Base-by-base conservation (phyloP, 2,113 vertebrate genomes). In the Irena cyanogastra region DNA sequence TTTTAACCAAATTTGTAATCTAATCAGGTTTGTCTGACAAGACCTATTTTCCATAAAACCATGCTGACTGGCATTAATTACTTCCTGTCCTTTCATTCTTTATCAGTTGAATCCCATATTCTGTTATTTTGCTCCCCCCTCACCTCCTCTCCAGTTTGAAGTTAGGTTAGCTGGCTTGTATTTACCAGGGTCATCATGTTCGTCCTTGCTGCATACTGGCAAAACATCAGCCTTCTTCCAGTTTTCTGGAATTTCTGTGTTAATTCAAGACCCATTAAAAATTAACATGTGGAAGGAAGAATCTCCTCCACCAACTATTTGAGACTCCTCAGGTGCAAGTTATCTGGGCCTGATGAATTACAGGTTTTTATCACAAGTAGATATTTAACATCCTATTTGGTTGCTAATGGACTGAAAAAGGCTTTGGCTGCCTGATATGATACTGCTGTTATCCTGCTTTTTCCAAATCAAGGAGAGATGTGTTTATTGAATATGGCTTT, bases 401-500 rank as follows among this genome's bases (percentile, higher is more conserved):
- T 97, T 95, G 94, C 95, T 96, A 97, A 97, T 95, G 94, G 94
- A 92, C 80, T 92, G 83, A 83, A 94, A 97, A 97, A 86, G 64
- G 76, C 83, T 96, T 92, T 57, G 44, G 44, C 60, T 94, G 91
- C 72, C 94, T 0, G 13, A 94, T 96, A 94, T 78, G 83, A 94
- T 94, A 94, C 60, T 84, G 83, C 83, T 89, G 64, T 91, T 90
- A 87, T 91, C 80, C 76, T 83, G 21, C 47, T 93, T 94, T 90
- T 90, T 90, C 83, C 64, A 87, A 66, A 81, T 28, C 8, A 20
- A 87, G 77, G 76, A 93, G 56, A 90, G 64, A 83, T 39, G 22
- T 92, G 49, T 93, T 96, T 92, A 81, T 41, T 92, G 91, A 93
- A 68, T 87, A 83, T 91, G 44, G 6, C 59, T 90, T 94, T 91